phyloP scores from a whole-genome alignment of 64 coral and sea anemone genomes.

The Montipora foliosa region DNA sequence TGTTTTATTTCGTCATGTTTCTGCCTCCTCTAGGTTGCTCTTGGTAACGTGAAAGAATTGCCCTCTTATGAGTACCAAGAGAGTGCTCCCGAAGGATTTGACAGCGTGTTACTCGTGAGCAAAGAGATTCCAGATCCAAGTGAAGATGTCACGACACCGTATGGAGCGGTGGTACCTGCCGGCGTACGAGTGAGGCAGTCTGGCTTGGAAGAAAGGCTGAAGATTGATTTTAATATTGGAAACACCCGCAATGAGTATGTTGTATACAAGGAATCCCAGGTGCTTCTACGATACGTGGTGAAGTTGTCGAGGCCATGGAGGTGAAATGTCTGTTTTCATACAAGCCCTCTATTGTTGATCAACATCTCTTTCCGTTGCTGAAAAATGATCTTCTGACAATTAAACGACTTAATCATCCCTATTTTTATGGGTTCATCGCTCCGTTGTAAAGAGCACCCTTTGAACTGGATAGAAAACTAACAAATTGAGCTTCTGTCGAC shows the following conservation, averaged over 20 bases:
- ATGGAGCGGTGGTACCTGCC: slow-evolving; percentile 71
- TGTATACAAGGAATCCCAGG: slow-evolving; percentile 85
- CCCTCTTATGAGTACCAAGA: slow-evolving; percentile 17
- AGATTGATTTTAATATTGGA: background rate
- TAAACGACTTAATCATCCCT: no score
- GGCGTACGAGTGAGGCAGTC: slow-evolving; percentile 62
- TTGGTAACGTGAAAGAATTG: slow-evolving; percentile 42
- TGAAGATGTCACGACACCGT: slow-evolving; percentile 85
- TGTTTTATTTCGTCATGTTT: background rate
- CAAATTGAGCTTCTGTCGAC: no score
- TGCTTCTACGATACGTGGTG: slow-evolving; percentile 77
- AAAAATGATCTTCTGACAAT: no score
- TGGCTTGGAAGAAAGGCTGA: slow-evolving; percentile 52
- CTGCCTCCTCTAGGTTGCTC: slow-evolving; percentile 37
- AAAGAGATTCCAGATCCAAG: slow-evolving; percentile 54
- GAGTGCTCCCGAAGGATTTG: slow-evolving; percentile 51
- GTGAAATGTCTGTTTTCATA: background rate
- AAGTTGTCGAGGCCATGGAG: background rate
- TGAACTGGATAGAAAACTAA: no score
- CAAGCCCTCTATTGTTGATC: no score
- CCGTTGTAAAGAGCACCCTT: no score
- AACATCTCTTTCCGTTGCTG: no score
- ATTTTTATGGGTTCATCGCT: no score
- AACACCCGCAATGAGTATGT: slow-evolving; percentile 69
- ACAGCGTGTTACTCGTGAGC: slow-evolving; percentile 74